A percentile compares a stretch with the other conserved stretches of the same genome.
Conservation (phyloP, 2,888 invertebrate species). For the Melanchra persicariae region DNA sequence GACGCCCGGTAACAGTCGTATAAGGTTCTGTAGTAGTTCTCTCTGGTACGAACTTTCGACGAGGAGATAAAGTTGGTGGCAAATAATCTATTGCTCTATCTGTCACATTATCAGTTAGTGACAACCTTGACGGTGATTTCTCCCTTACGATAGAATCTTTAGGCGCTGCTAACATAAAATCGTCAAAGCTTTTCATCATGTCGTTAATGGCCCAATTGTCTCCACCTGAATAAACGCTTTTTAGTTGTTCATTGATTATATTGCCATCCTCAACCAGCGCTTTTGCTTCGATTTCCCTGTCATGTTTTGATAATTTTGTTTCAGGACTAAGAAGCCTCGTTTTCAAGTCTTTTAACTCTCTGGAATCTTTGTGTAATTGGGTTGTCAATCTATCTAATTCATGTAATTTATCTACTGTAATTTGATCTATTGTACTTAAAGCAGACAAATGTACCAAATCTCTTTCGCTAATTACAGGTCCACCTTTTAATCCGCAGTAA, state of each 20-base stretch:
- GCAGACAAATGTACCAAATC: conserved; percentile 94
- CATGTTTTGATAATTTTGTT: conserved; percentile 86
- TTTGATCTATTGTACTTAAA: conserved; percentile 94
- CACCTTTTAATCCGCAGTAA: conserved; percentile 92
- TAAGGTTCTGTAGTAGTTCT: conserved; percentile 91
- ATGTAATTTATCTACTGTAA: conserved; percentile 94
- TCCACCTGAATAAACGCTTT: conserved; percentile 92
- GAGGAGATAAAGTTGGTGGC: conserved; percentile 90
- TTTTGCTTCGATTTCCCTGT: conserved; percentile 91
- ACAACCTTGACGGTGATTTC: conserved; percentile 92
- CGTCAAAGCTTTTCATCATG: conserved; percentile 92
- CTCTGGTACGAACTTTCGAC: conserved; percentile 90
- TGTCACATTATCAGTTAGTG: conserved; percentile 91
- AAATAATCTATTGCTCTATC: conserved; percentile 93
- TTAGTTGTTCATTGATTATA: conserved; percentile 93
- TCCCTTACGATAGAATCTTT: conserved; percentile 88
- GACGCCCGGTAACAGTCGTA: conserved; percentile 92
- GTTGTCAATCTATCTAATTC: conserved; percentile 94
- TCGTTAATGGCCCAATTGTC: conserved; percentile 93
- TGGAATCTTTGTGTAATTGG: conserved; percentile 94
- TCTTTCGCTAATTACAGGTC: conserved; percentile 94
- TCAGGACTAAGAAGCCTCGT: conserved; percentile 93
- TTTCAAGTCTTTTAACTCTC: conserved; percentile 94
- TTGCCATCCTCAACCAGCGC: conserved; percentile 92
- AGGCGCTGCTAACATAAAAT: conserved; percentile 89